A percentile compares a stretch with the other conserved stretches of the same genome.
Evolutionary conservation across 2,113 vertebrate species (phyloP).

Genomic region (Puffinus mauretanicus): DNA sequence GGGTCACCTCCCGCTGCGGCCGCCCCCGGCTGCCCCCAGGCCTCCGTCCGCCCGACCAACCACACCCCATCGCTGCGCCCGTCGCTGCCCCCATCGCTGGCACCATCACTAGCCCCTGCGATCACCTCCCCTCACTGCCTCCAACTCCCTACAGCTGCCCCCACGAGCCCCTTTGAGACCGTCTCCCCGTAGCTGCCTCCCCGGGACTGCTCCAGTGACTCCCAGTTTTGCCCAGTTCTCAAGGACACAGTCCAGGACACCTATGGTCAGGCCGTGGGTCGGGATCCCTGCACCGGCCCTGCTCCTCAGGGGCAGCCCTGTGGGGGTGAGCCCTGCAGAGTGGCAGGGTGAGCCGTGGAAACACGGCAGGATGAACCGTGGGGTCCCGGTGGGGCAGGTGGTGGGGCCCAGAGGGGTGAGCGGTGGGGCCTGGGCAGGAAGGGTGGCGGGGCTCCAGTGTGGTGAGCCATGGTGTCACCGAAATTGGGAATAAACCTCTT

Average conservation of each 20-base stretch:
- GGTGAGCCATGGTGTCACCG: not conserved
- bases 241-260: not conserved
- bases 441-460: not conserved
- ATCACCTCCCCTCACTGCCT: not conserved
- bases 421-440: rapidly evolving
- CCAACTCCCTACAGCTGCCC: not conserved
- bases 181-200: too few relatives aligned
- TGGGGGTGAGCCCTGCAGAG: not conserved
- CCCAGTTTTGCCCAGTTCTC: not conserved
- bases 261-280: rapidly evolving
- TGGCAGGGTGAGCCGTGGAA: rapidly evolving
- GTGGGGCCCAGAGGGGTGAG: not conserved
- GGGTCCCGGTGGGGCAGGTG: too few relatives aligned
- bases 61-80: too few relatives aligned
- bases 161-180: not conserved
- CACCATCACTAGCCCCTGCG: rapidly evolving
- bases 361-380: rapidly evolving
- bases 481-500: too few relatives aligned
- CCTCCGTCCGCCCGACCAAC: too few relatives aligned
- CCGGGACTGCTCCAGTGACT: not conserved
- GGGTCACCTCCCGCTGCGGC: too few relatives aligned
- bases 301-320: not conserved
- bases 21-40: too few relatives aligned
- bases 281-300: not conserved
- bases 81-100: too few relatives aligned